Conservation (phyloP, 2,113 vertebrate species). For the Oncorhynchus masou region DNA sequence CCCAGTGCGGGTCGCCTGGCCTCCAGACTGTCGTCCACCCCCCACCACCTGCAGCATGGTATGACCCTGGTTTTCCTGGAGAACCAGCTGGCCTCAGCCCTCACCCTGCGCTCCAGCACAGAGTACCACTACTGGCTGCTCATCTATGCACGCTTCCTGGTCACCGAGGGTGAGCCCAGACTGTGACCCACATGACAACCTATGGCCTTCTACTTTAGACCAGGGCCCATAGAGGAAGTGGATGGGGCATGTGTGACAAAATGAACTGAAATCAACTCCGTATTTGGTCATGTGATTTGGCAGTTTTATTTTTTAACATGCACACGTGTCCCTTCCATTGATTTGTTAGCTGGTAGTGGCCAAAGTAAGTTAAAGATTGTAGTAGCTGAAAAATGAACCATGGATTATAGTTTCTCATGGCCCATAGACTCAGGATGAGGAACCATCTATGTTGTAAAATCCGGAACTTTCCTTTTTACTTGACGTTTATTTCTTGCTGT, state of each 20-base stretch:
- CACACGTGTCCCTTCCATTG: no score
- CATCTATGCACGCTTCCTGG: constrained; percentile 94
- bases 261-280: no score
- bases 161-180: constrained; percentile 86
- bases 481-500: background rate
- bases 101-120: constrained; percentile 84
- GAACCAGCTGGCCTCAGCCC: constrained; percentile 89
- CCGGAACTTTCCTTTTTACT: no score
- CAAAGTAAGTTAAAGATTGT: no score
- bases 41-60: constrained; percentile 91
- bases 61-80: constrained; percentile 93
- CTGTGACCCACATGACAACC: background rate
- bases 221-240: no score
- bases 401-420: no score
- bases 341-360: no score
- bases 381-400: no score
- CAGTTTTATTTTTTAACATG: no score
- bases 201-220: background rate
- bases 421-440: no score
- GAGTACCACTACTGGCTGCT: constrained; percentile 97
- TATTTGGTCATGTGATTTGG: no score
- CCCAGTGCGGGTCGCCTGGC: constrained; percentile 88
- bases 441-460: no score
- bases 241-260: background rate
- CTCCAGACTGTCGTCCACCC: constrained; percentile 88